These are phyloP conservation scores for Heliconius himera DNA, from an alignment of 1,140 invertebrate genomes.

Conservation along the genomic window DNA sequence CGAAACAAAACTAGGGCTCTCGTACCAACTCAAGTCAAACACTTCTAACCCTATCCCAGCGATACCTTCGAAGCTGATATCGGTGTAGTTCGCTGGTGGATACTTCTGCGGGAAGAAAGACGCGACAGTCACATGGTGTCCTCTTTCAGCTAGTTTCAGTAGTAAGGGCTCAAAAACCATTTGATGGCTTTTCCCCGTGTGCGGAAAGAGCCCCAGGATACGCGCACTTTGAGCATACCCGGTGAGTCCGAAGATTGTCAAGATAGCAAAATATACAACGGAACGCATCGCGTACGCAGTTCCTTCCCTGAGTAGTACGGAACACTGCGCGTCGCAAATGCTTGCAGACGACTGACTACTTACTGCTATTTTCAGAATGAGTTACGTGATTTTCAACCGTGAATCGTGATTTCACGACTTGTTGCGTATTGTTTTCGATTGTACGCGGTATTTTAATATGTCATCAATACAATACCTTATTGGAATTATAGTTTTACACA, in stretches of 20 bases:
- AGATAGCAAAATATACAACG: constrained; percentile 35
- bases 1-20: constrained; percentile 45
- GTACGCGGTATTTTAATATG: not conserved
- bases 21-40: constrained; percentile 58
- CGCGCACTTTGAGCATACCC: constrained; percentile 43
- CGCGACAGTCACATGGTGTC: constrained; percentile 85
- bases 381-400: constrained; percentile 28
- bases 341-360: constrained; percentile 4
- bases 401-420: not conserved
- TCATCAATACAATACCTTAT: not conserved
- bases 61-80: constrained; percentile 64
- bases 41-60: constrained; percentile 56
- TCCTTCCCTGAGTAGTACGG: constrained; percentile 37
- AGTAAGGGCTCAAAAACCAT: constrained; percentile 85
- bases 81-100: constrained; percentile 65
- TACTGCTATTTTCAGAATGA: constrained; percentile 45
- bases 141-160: constrained; percentile 81
- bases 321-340: constrained; percentile 38
- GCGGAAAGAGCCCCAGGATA: constrained; percentile 85
- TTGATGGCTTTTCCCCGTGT: constrained; percentile 87
- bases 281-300: constrained; percentile 50
- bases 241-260: constrained; percentile 35
- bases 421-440: constrained; percentile 87
- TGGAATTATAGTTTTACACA: too few species aligned
- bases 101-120: constrained; percentile 79